Conservation (phyloP, 2,888 invertebrate genomes). For the Megastigmus dorsalis region DNA sequence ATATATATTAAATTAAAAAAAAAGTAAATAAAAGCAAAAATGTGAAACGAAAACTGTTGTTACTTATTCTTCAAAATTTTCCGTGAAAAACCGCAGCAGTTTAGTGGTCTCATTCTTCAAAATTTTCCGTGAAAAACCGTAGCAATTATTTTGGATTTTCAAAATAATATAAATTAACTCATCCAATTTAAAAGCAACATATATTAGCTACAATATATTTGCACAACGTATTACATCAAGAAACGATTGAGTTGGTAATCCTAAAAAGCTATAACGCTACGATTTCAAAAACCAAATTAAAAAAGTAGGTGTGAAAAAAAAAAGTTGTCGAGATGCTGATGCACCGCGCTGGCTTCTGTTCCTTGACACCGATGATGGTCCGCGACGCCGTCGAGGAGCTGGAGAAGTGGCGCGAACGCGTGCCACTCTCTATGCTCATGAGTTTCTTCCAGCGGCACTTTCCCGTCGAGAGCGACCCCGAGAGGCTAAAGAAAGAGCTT, state of each 20-base stretch:
- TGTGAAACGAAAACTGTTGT: slow-evolving; percentile 9
- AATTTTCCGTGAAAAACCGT: no score
- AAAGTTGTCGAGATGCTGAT: not conserved
- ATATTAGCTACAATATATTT: no score
- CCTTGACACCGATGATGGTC: slow-evolving; percentile 63
- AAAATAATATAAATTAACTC: not conserved
- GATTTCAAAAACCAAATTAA: no score
- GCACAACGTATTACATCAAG: no score
- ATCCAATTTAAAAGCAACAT: not conserved
- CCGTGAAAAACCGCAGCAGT: no score
- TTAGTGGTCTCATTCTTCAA: no score
- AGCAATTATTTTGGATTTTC: no score
- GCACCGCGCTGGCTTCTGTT: not conserved
- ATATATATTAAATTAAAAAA: slow-evolving; percentile 38
- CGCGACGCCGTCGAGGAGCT: slow-evolving; percentile 61
- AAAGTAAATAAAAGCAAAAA: slow-evolving; percentile 46
- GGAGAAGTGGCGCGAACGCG: slow-evolving; percentile 58
- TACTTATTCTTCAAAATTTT: not conserved
- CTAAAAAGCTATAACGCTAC: no score
- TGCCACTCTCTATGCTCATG: slow-evolving; percentile 60
- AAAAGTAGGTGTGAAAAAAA: no score
- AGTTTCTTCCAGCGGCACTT: slow-evolving; percentile 58
- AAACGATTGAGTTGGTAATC: no score
- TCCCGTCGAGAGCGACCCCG: slow-evolving; percentile 60
- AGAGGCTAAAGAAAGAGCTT: slow-evolving; percentile 59